Base-by-base conservation (phyloP, 2,888 invertebrate genomes). In the Oligia latruncula region DNA sequence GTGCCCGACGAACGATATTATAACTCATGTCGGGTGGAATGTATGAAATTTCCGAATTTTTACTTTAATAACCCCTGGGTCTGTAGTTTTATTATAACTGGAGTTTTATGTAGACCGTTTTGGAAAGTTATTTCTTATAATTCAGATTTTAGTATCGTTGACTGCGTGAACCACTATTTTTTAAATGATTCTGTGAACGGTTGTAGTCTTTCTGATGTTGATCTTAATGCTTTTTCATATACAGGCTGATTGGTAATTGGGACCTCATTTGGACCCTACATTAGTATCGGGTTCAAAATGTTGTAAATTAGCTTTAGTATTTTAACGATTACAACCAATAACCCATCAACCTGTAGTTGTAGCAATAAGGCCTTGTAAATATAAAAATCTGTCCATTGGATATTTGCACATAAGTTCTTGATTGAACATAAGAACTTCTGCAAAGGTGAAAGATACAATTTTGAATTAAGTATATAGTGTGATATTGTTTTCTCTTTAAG, bases 31-130 rank as follows among this genome's bases (percentile, higher is more conserved):
- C 81, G 55, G 64, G 58, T 84, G 84, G 89, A 88, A 90, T 90
- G 88, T 88, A 85, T 84, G 85, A 87, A 87, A 89, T 91, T 87
- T 91, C 88, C 88, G 88, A 89, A 84, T 74, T 84, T 84, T 76
- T 77, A 64, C 74, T 68, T 77, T 85, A 85, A 77, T 86, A 77
- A 80, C 67, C 67, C 67, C 67, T 65, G 71, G n/a, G n/a, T 72
- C 71, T 77, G 46, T 73, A 73, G 74, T 74, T 46, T 46, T 46
- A 46, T 46, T 74, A 74, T 85, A 85, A 66, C 68, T 83, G 74
- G 55, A 70, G 77, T 77, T 82, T 87, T 77, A 82, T 71, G 68
- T 60, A 67, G 65, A 78, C 62, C 66, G 72, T 76, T 74, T 74
- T 73, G 68, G 77, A 86, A 86, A 83, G 80, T 75, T 74, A 65